Base-by-base conservation (phyloP, 2,113 vertebrate genomes). In the Microtus pennsylvanicus region DNA sequence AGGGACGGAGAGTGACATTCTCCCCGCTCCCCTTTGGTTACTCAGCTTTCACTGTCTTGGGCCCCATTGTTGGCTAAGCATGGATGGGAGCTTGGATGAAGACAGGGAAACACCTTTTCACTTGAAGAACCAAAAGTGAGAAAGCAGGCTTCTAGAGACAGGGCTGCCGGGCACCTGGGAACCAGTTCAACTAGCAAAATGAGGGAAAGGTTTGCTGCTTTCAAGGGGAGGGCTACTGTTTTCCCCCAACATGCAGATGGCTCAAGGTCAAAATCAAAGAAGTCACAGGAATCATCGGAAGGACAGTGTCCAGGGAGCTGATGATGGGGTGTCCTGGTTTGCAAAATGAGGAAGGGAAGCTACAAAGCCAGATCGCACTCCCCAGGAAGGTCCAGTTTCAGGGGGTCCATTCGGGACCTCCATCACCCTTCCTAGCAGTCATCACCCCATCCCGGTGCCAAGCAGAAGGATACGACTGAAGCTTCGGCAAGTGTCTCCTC, bases 391-490 rank as follows among this genome's bases (percentile, higher is more conserved):
- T 0, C 2, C 12, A 55, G 87, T 65, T 86, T 28, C 11, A 0
- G 5, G 38, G n/a, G 80, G 16, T 72, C 65, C 47, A 70, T 28
- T 4, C 0, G 7, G 22, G 35, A 47, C 47, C 28, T 45, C 61
- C 1, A 45, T 55, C 30, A 4, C 21, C 35, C 14, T 28, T 72
- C 87, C 70, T 11, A 5, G 69, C 0, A 0, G 8, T 76, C 74
- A 13, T 52, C 2, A 9, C 58, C 30, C 21, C 61, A 28, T 1
- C 30, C 77, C 82, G n/a, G 77, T 4, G 67, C 80, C 94, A 80
- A 86, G 69, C 70, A 17, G 89, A 93, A 99, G 99, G 99, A 99
- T 99, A 99, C 98, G 98, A 99, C 72, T 99, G 99, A 96, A 99
- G 99, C 98, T 99, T 99, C 95, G 99, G 96, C 90, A 99, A 98